phyloP scores from a whole-genome alignment of 2,113 vertebrate species.

The Pomatostomus ruficeps region DNA sequence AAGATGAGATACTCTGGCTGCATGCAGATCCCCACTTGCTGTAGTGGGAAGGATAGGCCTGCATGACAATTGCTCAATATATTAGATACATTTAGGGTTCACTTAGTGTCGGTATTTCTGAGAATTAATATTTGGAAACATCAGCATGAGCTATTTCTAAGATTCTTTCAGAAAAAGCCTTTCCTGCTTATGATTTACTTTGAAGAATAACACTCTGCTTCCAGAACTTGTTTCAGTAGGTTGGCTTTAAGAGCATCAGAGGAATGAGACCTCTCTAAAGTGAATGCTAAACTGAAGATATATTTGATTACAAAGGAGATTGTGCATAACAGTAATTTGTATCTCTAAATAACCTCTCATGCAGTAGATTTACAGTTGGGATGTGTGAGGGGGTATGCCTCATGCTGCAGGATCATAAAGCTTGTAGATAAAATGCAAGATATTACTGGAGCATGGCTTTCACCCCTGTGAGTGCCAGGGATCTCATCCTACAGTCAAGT shows the following conservation, averaged over 20 bases:
- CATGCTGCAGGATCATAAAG: background rate
- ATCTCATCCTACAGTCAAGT: background rate
- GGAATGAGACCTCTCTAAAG: slow-evolving; percentile 30
- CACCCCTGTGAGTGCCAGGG: background rate
- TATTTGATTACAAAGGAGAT: slow-evolving; percentile 46
- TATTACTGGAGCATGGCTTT: background rate
- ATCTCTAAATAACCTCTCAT: slow-evolving; percentile 47
- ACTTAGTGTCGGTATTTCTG: background rate
- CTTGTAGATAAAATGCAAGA: background rate
- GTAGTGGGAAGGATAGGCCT: background rate
- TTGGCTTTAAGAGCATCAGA: slow-evolving; percentile 42
- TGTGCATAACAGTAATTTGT: slow-evolving; percentile 46
- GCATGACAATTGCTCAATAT: background rate
- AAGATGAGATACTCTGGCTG: background rate
- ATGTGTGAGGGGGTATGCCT: background rate
- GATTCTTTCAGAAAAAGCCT: background rate
- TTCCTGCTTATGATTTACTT: slow-evolving; percentile 2
- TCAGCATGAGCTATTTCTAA: background rate
- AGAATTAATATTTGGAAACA: background rate
- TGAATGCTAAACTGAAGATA: slow-evolving; percentile 40
- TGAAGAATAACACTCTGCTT: background rate
- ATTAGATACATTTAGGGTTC: background rate
- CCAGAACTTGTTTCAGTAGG: slow-evolving; percentile 25
- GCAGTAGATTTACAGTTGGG: slow-evolving; percentile 21
- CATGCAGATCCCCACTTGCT: background rate